A percentile compares a stretch with the other conserved stretches of the same genome.
Conservation (phyloP, 2,888 invertebrate species). For the Cerceris ruficornis region DNA sequence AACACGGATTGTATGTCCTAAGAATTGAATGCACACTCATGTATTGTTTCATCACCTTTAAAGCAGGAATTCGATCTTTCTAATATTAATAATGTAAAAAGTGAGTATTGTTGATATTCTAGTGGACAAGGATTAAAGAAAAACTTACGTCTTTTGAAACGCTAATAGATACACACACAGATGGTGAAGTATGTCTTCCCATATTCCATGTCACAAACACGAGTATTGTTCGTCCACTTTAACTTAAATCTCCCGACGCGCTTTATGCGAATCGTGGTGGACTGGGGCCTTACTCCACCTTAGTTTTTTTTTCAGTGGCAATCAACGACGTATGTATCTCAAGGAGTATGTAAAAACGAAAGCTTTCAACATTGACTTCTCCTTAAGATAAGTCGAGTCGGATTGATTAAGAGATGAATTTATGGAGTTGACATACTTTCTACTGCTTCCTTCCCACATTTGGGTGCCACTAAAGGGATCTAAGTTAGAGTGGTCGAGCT, state of each 20-base stretch:
- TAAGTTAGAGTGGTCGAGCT: conserved; percentile 20
- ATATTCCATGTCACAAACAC: conserved; percentile 54
- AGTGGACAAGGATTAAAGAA: conserved; percentile 44
- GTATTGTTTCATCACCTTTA: conserved; percentile 31
- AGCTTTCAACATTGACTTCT: too few species aligned
- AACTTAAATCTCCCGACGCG: too few species aligned
- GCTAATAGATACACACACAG: conserved; percentile 47
- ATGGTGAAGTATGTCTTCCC: conserved; percentile 64
- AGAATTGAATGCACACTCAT: conserved; percentile 35
- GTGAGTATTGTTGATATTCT: conserved; percentile 48
- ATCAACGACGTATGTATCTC: too few species aligned
- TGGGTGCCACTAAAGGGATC: background rate
- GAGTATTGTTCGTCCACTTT: conserved; percentile 5
- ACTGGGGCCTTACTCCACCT: too few species aligned
- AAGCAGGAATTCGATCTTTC: conserved; percentile 43
- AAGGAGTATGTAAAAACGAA: too few species aligned
- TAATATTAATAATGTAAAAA: conserved; percentile 44
- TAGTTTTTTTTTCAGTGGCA: too few species aligned
- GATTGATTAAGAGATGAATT: background rate
- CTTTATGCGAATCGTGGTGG: too few species aligned
- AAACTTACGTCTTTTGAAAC: conserved; percentile 37
- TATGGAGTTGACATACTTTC: background rate
- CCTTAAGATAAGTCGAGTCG: too few species aligned
- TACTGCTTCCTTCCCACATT: too few species aligned
- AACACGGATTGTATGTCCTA: conserved; percentile 33